A percentile compares a stretch with the other conserved stretches of the same genome.
Conservation (phyloP, 2,888 invertebrate genomes). For the Coecobrya sp. region DNA sequence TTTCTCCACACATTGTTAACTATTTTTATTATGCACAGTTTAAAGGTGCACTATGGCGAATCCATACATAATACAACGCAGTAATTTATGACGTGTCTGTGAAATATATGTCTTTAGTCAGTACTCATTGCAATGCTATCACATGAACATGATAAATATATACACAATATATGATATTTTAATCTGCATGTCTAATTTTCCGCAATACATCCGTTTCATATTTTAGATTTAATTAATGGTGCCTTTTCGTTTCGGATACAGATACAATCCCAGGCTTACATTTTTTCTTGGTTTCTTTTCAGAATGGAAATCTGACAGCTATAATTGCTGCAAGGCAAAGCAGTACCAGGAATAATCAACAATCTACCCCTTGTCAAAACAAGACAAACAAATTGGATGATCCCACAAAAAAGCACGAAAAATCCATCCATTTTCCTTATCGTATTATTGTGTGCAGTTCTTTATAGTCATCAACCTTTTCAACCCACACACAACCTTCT, state of each 20-base stretch:
- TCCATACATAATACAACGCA: neutral
- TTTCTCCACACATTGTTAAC: slow-evolving; percentile 32
- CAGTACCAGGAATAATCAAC: slow-evolving; percentile 38
- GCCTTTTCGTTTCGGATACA: neutral
- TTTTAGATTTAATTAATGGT: neutral
- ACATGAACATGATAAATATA: neutral
- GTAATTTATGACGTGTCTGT: neutral
- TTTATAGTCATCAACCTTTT: slow-evolving; percentile 43
- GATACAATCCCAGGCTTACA: neutral
- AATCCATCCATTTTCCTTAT: neutral
- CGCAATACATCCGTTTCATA: neutral
- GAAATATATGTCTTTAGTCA: slow-evolving; percentile 16
- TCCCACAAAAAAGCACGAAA: neutral
- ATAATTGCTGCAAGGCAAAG: slow-evolving; percentile 18
- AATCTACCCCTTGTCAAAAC: neutral
- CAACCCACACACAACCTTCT: slow-evolving; percentile 29
- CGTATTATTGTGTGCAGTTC: neutral
- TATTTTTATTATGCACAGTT: neutral
- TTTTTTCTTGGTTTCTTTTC: slow-evolving; percentile 4
- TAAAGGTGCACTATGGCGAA: neutral
- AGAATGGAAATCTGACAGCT: slow-evolving; percentile 44
- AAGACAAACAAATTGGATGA: neutral
- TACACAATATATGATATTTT: neutral
- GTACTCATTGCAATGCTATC: neutral
- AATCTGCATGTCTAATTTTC: slow-evolving; percentile 10